phyloP scores from a whole-genome alignment of 2,113 vertebrate species.

The Pollachius pollachius region DNA sequence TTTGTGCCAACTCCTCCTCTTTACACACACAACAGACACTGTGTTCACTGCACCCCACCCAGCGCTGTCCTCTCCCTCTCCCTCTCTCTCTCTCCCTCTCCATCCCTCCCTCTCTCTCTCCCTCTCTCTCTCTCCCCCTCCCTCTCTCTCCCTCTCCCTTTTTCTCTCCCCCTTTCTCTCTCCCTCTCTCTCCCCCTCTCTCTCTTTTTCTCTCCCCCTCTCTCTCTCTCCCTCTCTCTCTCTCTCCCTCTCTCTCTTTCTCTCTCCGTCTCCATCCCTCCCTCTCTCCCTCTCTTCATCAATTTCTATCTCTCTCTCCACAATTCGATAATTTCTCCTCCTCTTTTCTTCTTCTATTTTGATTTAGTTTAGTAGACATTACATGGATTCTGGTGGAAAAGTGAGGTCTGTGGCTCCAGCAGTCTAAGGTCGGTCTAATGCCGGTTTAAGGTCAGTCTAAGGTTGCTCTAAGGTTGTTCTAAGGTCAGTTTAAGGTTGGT shows the following conservation, averaged over 20 bases:
- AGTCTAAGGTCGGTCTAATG: too few species aligned
- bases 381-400: too few species aligned
- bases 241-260: conserved; percentile 42
- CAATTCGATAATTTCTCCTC: background rate
- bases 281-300: conserved; percentile 33
- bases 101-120: conserved; percentile 42
- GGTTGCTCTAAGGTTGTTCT: too few species aligned
- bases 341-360: too few species aligned
- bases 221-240: conserved; percentile 43
- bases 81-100: conserved; percentile 41
- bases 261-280: conserved; percentile 50
- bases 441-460: too few species aligned
- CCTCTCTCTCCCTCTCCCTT: background rate
- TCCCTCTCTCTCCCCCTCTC: conserved; percentile 1
- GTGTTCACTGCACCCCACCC: conserved; percentile 74
- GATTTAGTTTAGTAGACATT: too few species aligned
- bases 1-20: conserved; percentile 74
- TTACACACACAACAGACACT: conserved; percentile 76
- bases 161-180: conserved; percentile 1
- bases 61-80: conserved; percentile 68
- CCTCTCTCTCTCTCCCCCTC: conserved; percentile 33
- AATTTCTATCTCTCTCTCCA: conserved; percentile 14
- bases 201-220: conserved; percentile 42
- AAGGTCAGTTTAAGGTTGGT: too few species aligned
- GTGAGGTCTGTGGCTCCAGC: too few species aligned